Conservation (phyloP, 2,888 invertebrate species). For the Crepidodera aurea region DNA sequence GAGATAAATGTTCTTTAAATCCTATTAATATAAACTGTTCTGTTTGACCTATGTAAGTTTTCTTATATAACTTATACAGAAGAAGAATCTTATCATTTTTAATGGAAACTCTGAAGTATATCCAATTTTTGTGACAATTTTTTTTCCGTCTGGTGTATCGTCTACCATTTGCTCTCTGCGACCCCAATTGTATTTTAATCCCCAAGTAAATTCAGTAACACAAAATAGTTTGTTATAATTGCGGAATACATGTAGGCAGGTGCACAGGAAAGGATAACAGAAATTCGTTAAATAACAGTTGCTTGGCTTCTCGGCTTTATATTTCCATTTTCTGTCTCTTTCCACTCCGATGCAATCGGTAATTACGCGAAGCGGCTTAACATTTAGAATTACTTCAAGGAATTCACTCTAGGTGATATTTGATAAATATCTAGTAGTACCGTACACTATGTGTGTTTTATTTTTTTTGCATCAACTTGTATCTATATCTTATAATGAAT, state of each 20-base stretch:
- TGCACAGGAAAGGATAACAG: slow-evolving; percentile 27
- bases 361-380: slow-evolving; percentile 23
- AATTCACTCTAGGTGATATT: slow-evolving; percentile 13
- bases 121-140: too few species aligned
- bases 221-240: slow-evolving; percentile 6
- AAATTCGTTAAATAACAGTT: slow-evolving; percentile 34
- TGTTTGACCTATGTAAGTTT: too few species aligned
- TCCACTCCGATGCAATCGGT: slow-evolving; percentile 30
- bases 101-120: too few species aligned
- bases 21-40: too few species aligned
- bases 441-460: not conserved
- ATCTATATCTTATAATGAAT: too few species aligned
- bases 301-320: slow-evolving; percentile 25
- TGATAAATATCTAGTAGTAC: not conserved
- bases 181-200: not conserved
- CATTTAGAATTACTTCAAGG: slow-evolving; percentile 6
- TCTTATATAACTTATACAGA: too few species aligned
- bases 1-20: too few species aligned
- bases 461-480: not conserved
- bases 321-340: slow-evolving; percentile 32
- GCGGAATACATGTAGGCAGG: slow-evolving; percentile 15
- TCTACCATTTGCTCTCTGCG: not conserved
- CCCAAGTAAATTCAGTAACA: not conserved
- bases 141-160: slow-evolving; percentile 1
- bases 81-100: too few species aligned